Percentiles rank a stretch among this genome's conserved stretches.
Evolutionary conservation across 2,888 invertebrate species (phyloP).

Genomic region (Pseudanteris insignis): DNA sequence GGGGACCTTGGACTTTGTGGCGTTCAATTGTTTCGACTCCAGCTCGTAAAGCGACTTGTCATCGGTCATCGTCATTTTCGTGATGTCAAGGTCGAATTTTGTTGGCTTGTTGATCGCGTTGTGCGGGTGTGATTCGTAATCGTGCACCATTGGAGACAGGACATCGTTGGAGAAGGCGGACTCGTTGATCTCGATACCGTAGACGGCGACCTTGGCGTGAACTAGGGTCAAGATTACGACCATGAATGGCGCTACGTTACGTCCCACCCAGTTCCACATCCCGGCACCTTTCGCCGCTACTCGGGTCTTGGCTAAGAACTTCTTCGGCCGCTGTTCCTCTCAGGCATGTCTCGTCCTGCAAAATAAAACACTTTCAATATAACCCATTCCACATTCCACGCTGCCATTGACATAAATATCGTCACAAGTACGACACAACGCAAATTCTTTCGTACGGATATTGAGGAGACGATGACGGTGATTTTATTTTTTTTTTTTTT

Average conservation of each 20-base stretch:
- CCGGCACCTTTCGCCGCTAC: slow-evolving; percentile 39
- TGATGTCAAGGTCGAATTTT: slow-evolving; percentile 58
- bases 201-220: slow-evolving; percentile 42
- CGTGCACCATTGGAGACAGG: slow-evolving; percentile 26
- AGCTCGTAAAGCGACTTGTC: slow-evolving; percentile 64
- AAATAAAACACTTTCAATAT: slow-evolving; percentile 21
- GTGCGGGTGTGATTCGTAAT: slow-evolving; percentile 41
- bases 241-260: slow-evolving; percentile 37
- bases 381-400: slow-evolving; percentile 3
- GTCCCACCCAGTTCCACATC: slow-evolving; percentile 49
- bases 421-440: no score
- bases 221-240: slow-evolving; percentile 46
- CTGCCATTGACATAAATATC: slow-evolving; percentile 8
- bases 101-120: slow-evolving; percentile 52
- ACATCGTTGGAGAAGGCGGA: slow-evolving; percentile 49
- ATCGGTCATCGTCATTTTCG: slow-evolving; percentile 55
- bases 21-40: slow-evolving; percentile 67
- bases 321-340: slow-evolving; percentile 16
- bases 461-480: no score
- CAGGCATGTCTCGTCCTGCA: slow-evolving; percentile 37
- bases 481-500: no score
- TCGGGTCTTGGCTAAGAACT: slow-evolving; percentile 35
- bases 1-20: slow-evolving; percentile 1
- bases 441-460: no score
- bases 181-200: slow-evolving; percentile 50